Conservation (phyloP, 2,797 vertebrate species). For the Cossypha niveicapilla region DNA sequence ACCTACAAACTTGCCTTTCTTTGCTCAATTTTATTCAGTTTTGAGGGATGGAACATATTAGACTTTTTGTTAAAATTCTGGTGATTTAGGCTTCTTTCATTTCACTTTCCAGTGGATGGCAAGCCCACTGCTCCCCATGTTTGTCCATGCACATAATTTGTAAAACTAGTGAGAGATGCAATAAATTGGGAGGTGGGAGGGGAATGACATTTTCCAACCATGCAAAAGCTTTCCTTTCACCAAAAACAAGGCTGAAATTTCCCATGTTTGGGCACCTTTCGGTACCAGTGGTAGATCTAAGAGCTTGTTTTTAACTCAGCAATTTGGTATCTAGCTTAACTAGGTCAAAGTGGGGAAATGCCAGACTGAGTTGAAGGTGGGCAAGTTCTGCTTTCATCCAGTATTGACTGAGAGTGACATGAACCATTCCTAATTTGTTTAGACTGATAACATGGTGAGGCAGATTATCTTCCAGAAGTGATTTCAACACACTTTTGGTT, state of each 20-base stretch:
- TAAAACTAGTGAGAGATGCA: background rate
- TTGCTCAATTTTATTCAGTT: background rate
- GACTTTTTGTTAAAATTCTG: background rate
- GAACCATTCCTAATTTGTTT: background rate
- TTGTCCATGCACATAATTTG: background rate
- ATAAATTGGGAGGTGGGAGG: accelerated
- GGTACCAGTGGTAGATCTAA: background rate
- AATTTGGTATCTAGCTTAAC: background rate
- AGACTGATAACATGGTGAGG: background rate
- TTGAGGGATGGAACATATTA: background rate
- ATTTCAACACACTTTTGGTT: background rate
- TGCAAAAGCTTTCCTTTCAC: background rate
- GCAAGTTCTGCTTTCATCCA: background rate
- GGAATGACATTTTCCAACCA: background rate
- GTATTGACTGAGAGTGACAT: background rate
- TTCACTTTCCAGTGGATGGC: background rate
- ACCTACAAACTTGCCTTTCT: background rate
- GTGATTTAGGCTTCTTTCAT: background rate
- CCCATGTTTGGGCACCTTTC: background rate
- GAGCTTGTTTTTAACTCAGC: background rate
- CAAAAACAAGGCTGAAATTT: background rate
- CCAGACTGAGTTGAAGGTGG: background rate
- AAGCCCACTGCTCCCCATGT: accelerated
- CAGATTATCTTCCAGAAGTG: background rate
- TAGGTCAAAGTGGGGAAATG: background rate